phyloP scores from a whole-genome alignment of 2,797 vertebrate genomes.

The Poeciliopsis presidionis region DNA sequence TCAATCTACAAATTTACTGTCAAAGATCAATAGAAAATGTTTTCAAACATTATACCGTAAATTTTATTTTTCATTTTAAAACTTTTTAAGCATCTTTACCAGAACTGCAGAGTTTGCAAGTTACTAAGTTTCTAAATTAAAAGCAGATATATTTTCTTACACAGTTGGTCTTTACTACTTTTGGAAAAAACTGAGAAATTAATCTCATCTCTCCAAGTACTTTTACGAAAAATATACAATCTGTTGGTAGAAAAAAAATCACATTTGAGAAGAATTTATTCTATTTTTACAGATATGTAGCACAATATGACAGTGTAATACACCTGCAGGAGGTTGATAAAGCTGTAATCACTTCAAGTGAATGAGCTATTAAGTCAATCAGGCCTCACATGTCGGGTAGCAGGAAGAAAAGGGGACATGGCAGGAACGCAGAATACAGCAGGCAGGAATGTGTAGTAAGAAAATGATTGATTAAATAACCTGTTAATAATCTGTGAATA shows the following conservation, averaged over 20 bases:
- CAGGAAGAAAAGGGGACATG: background rate
- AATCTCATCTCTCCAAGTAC: background rate
- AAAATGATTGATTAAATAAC: background rate
- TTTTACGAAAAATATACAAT: background rate
- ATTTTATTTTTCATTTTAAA: background rate
- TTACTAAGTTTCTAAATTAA: background rate
- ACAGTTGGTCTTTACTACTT: background rate
- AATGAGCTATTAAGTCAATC: conserved; percentile 9
- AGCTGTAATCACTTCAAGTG: conserved; percentile 3
- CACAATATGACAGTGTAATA: background rate
- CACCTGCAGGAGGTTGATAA: conserved; percentile 17
- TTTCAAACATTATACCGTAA: background rate
- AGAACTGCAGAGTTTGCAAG: background rate
- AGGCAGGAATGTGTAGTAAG: background rate
- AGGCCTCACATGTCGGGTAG: background rate
- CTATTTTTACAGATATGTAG: background rate
- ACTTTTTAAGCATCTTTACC: background rate
- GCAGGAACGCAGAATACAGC: background rate
- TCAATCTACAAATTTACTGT: background rate
- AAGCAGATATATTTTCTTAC: background rate
- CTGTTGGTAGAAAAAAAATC: background rate
- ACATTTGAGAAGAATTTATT: background rate
- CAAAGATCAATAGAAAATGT: background rate
- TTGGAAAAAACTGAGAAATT: background rate
- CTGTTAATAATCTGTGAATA: background rate